phyloP scores from a whole-genome alignment of 2,888 invertebrate genomes.

The Ganaspis brasiliensis region DNA sequence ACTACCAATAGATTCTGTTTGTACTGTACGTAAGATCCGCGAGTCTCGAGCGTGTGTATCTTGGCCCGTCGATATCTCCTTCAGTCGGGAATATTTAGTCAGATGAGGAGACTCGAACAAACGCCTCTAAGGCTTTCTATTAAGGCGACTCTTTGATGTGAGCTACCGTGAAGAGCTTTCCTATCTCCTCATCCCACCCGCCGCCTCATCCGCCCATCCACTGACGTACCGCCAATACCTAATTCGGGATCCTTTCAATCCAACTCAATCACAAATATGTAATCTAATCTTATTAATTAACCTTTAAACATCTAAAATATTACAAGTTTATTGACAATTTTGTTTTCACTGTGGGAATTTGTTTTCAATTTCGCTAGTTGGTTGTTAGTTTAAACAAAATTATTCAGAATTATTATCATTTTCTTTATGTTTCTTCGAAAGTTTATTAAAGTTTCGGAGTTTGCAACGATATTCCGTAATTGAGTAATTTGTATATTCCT shows the following conservation, averaged over 20 bases:
- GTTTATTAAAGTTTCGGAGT: too few species aligned
- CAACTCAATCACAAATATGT: slow-evolving; percentile 4
- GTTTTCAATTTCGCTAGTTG: too few species aligned
- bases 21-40: slow-evolving; percentile 76
- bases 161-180: slow-evolving; percentile 77
- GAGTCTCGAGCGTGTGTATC: slow-evolving; percentile 73
- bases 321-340: slow-evolving; percentile 2
- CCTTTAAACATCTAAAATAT: neutral
- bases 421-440: too few species aligned
- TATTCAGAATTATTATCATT: too few species aligned
- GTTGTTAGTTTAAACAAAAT: too few species aligned
- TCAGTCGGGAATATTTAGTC: slow-evolving; percentile 79
- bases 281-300: neutral
- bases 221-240: slow-evolving; percentile 44
- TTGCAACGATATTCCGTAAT: too few species aligned
- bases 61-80: slow-evolving; percentile 77
- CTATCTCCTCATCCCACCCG: slow-evolving; percentile 56
- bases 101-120: slow-evolving; percentile 82
- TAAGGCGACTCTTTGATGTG: slow-evolving; percentile 81
- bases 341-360: too few species aligned
- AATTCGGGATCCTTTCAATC: neutral
- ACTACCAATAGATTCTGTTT: slow-evolving; percentile 70
- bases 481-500: too few species aligned
- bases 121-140: slow-evolving; percentile 84
- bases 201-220: slow-evolving; percentile 47